Conservation (phyloP, 2,797 vertebrate species). For the Coranthus polyacanthus region DNA sequence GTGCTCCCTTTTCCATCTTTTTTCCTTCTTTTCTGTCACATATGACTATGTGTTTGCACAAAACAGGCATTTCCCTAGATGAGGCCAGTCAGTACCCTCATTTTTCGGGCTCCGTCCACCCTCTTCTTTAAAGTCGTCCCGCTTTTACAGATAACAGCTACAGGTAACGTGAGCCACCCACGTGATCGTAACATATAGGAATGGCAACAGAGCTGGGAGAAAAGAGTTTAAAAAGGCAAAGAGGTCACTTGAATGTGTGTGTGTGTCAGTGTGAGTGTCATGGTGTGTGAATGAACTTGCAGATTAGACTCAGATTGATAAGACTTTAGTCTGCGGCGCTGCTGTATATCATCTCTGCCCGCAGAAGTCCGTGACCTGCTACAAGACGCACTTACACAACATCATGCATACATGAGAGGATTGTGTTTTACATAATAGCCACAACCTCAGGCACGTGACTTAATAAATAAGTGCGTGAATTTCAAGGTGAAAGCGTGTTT, state of each 20-base stretch:
- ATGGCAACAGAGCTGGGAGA: background rate
- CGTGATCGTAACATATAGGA: background rate
- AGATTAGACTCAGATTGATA: constrained; percentile 17
- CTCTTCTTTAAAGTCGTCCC: background rate
- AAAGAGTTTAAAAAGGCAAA: constrained; percentile 7
- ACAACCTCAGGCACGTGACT: constrained; percentile 16
- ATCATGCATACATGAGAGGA: background rate
- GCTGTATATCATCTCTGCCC: constrained; percentile 24
- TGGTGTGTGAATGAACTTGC: constrained; percentile 37
- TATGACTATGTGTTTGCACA: constrained; percentile 10
- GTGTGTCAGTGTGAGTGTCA: constrained; percentile 2
- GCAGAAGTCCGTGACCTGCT: background rate
- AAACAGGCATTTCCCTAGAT: background rate
- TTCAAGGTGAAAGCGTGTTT: no score
- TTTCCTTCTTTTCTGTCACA: constrained; percentile 24
- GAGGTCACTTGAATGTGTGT: constrained; percentile 5
- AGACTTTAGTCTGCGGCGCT: constrained; percentile 37
- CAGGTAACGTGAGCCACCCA: background rate
- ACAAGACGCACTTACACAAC: constrained; percentile 24
- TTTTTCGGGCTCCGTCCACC: background rate
- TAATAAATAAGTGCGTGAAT: no score
- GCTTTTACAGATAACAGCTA: background rate
- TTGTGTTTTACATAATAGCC: constrained; percentile 19
- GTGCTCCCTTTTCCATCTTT: constrained; percentile 7
- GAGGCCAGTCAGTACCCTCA: background rate